phyloP scores from a whole-genome alignment of 2,888 invertebrate genomes.

The Blastobasis adustella region DNA sequence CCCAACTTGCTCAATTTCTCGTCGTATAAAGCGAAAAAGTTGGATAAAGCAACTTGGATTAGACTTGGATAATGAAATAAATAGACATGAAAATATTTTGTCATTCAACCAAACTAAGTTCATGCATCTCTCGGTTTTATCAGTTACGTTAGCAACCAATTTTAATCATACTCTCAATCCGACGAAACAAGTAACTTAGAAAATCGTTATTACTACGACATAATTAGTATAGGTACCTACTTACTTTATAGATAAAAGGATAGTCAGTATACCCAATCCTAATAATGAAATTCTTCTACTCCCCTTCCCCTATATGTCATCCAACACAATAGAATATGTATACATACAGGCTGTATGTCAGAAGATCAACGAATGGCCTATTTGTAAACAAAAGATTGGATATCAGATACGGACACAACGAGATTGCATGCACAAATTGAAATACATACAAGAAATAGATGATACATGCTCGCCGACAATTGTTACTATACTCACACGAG shows the following conservation, averaged over 20 bases:
- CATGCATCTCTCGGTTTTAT: constrained; percentile 3
- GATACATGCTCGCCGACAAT: not conserved
- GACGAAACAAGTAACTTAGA: constrained; percentile 7
- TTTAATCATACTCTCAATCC: constrained; percentile 2
- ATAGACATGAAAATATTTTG: not conserved
- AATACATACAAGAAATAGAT: not conserved
- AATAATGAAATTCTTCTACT: not conserved
- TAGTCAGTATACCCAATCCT: not conserved
- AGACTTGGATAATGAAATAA: not conserved
- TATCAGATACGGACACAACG: not conserved
- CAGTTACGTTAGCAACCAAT: not conserved
- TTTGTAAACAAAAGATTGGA: constrained; percentile 12
- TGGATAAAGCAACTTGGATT: not conserved
- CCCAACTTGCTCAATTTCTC: not conserved
- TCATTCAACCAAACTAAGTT: not conserved
- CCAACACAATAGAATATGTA: not conserved
- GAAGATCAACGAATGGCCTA: constrained; percentile 5
- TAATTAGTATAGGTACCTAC: constrained; percentile 1
- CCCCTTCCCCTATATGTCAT: not conserved
- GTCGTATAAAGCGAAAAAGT: not conserved
- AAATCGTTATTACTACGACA: constrained; percentile 6
- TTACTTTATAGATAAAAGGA: not conserved
- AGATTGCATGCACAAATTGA: constrained; percentile 9
- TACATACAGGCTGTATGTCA: constrained; percentile 10
- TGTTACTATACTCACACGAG: not conserved